Conservation (phyloP, 2,797 vertebrate genomes). For the Catostomus latipinnis region DNA sequence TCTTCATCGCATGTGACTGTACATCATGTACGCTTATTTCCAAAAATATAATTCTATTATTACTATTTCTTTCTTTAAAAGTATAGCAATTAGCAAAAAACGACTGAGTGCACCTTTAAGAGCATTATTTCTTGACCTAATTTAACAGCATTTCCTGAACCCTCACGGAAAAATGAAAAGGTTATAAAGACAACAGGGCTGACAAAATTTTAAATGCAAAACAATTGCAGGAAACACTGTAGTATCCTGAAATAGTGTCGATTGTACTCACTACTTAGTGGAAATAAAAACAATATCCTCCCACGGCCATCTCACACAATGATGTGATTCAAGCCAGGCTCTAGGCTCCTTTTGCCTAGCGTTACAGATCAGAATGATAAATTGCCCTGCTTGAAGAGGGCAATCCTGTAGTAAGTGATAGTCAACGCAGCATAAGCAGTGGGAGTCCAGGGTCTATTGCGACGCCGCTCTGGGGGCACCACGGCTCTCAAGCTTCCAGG, state of each 20-base stretch:
- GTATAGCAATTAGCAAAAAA: too few species aligned
- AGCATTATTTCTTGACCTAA: slow-evolving; percentile 70
- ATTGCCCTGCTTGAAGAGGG: not conserved
- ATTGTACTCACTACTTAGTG: slow-evolving; percentile 67
- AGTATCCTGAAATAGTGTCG: slow-evolving; percentile 70
- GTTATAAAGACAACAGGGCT: slow-evolving; percentile 71
- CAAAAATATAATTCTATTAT: too few species aligned
- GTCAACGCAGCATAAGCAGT: not conserved
- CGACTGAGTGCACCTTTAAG: not conserved
- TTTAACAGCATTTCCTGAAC: slow-evolving; percentile 69
- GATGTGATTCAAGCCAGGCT: not conserved
- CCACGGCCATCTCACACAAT: slow-evolving; percentile 2
- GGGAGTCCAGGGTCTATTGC: not conserved
- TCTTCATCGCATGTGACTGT: too few species aligned
- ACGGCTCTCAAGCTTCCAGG: slow-evolving; percentile 39
- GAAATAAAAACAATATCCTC: slow-evolving; percentile 57
- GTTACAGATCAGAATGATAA: slow-evolving; percentile 26
- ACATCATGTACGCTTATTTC: too few species aligned
- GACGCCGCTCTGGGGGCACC: not conserved
- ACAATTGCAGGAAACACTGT: slow-evolving; percentile 81
- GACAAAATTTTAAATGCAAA: slow-evolving; percentile 70
- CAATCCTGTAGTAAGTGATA: slow-evolving; percentile 7
- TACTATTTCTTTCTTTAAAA: too few species aligned
- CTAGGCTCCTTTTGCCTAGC: not conserved
- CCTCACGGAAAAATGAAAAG: slow-evolving; percentile 74